Conservation (phyloP, 2,888 invertebrate species). For the Lycocerus yunnanus region DNA sequence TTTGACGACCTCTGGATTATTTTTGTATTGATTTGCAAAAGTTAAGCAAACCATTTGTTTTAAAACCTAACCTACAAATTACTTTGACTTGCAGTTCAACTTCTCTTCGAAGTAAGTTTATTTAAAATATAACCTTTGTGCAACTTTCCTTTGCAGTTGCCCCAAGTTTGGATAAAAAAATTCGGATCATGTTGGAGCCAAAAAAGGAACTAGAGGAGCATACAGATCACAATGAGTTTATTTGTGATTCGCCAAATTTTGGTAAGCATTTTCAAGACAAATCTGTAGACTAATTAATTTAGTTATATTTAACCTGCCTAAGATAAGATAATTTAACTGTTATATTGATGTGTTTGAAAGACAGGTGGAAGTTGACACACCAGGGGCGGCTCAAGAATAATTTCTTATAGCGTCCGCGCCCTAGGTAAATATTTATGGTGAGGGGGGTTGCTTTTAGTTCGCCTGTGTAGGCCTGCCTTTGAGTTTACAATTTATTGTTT, state of each 20-base stretch:
- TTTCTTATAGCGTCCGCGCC: too few relatives aligned
- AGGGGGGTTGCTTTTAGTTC: too few relatives aligned
- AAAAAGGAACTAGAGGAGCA: not conserved
- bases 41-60: not conserved
- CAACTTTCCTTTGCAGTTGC: not conserved
- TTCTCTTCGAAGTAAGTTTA: not conserved
- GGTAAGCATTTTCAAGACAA: not conserved
- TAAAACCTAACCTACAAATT: not conserved
- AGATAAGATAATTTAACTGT: not conserved
- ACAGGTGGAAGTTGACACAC: too few relatives aligned
- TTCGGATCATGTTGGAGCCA: not conserved
- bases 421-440: too few relatives aligned
- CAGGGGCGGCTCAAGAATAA: too few relatives aligned
- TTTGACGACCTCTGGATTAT: not conserved
- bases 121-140: not conserved
- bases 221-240: not conserved
- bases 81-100: not conserved
- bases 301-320: not conserved
- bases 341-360: not conserved
- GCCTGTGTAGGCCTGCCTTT: too few relatives aligned
- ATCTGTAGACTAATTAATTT: not conserved
- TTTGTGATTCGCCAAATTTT: not conserved
- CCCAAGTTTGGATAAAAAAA: not conserved
- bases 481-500: too few relatives aligned
- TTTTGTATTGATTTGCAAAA: not conserved